Evolutionary conservation across 64 coral and sea anemone species (phyloP), one percentile per base, ranked within the genome.

Genomic region (Hydrozoanthus tunicans): DNA sequence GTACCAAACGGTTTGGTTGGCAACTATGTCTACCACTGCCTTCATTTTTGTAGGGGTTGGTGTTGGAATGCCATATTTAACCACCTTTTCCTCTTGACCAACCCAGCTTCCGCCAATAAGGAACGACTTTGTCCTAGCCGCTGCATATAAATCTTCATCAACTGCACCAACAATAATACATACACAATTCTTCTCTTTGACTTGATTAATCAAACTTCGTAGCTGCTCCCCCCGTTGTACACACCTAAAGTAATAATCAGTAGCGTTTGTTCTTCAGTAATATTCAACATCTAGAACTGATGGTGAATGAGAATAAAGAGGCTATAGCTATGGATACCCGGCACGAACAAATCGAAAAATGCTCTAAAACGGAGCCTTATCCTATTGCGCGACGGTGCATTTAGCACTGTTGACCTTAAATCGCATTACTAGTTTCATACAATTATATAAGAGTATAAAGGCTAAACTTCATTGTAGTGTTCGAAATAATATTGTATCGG

Each of bases 111-210:
- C 92, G 77, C 78, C 86, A 78, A 93, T 62, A 8, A 93, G 59
- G 51, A 93, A 93, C 3, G 86, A 90, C 5, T 78, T 93, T 73
- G 92, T 93, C 1, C 1, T 6, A 66, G 92, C 86, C 77, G 92
- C 92, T 43, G 90, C 68, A 6, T 93, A 0, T 17, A 93, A 75
- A 58, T 93, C 92, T n/a, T 70, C 0, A 83, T 90, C 51, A 7
- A 90, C 92, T 11, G 92, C 92, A 68, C 92, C 92, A 83, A 80
- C 79, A 17, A 93, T 93, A 32, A 93, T 83, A 1, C 82, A 51
- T 0, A 83, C 52, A 12, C 73, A 14, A 1, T 77, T 58, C 12
- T 3, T 59, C 59, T 83, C 6, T 7, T 59, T 14, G 17, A 93
- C 82, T 12, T 0, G 6, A 11, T 75, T 5, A 52, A 43, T 43